Percentiles rank a stretch among this genome's conserved stretches.
These are phyloP conservation scores for Turnix velox DNA, from an alignment of 2,113 vertebrate species.

Conservation along the genomic window DNA sequence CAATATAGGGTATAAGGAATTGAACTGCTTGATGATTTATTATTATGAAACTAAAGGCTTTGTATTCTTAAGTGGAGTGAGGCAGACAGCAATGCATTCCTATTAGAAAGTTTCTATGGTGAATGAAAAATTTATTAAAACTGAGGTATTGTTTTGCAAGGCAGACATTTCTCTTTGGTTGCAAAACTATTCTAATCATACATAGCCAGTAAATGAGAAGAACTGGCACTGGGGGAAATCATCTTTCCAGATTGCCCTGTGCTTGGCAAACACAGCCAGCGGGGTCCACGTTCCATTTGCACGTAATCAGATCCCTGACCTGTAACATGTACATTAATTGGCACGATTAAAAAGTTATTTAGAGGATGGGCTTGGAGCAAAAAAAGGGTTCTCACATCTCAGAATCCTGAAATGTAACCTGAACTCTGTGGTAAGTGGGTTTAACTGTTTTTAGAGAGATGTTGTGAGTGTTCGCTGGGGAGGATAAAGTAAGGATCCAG, in stretches of 20 bases:
- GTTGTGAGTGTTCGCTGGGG: neutral
- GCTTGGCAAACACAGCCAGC: neutral
- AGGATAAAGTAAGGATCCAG: neutral
- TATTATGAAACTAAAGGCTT: slow-evolving; percentile 31
- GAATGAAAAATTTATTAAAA: slow-evolving; percentile 52
- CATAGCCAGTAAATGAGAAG: neutral
- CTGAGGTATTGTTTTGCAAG: slow-evolving; percentile 41
- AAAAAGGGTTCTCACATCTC: neutral
- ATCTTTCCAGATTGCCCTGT: neutral
- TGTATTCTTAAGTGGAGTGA: slow-evolving; percentile 6
- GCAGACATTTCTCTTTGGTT: slow-evolving; percentile 17
- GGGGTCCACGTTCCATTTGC: neutral
- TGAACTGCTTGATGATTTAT: neutral
- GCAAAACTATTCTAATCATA: neutral
- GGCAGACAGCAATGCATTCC: slow-evolving; percentile 13
- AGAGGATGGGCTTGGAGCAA: neutral
- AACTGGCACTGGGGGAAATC: neutral
- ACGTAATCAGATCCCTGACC: slow-evolving; percentile 31
- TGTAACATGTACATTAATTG: slow-evolving; percentile 45
- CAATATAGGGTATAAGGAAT: neutral
- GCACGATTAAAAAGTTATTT: slow-evolving; percentile 43
- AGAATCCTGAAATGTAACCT: neutral
- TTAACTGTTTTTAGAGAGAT: neutral
- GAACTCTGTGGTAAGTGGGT: slow-evolving; percentile 19
- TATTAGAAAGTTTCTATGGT: slow-evolving; percentile 17